Percentiles rank a stretch among this genome's conserved stretches.
These are phyloP conservation scores for Threskiornis aethiopicus DNA, from an alignment of 2,797 vertebrate species.

Conservation along the genomic window DNA sequence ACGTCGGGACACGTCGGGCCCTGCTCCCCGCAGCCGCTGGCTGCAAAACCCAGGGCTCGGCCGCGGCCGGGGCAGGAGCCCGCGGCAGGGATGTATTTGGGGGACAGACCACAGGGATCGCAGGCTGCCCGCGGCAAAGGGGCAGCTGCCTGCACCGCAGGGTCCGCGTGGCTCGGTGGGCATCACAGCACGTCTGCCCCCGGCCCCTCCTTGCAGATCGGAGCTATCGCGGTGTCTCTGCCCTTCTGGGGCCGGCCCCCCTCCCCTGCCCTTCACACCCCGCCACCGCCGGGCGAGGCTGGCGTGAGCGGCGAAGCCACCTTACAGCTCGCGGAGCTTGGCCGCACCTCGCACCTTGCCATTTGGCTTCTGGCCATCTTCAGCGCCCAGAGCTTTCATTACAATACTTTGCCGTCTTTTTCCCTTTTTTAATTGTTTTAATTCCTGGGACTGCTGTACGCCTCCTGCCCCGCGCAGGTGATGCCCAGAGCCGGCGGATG, in stretches of 20 bases:
- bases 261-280: background rate
- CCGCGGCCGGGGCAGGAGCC: background rate
- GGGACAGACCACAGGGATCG: fast-evolving
- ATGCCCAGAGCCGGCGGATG: background rate
- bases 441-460: background rate
- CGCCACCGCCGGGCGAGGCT: background rate
- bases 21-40: fast-evolving
- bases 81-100: fast-evolving
- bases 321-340: background rate
- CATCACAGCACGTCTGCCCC: fast-evolving
- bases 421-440: background rate
- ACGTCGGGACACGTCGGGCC: fast-evolving
- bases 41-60: background rate
- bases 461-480: background rate
- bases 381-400: background rate
- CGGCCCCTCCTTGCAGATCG: background rate
- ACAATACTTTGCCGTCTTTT: background rate
- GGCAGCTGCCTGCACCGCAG: background rate
- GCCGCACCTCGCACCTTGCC: background rate
- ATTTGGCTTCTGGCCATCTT: background rate
- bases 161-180: fast-evolving
- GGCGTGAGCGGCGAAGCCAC: background rate
- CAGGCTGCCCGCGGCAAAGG: background rate
- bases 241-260: background rate
- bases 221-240: fast-evolving